Evolutionary conservation across 2,113 vertebrate species (phyloP).

Genomic region (Synodontis membranacea): DNA sequence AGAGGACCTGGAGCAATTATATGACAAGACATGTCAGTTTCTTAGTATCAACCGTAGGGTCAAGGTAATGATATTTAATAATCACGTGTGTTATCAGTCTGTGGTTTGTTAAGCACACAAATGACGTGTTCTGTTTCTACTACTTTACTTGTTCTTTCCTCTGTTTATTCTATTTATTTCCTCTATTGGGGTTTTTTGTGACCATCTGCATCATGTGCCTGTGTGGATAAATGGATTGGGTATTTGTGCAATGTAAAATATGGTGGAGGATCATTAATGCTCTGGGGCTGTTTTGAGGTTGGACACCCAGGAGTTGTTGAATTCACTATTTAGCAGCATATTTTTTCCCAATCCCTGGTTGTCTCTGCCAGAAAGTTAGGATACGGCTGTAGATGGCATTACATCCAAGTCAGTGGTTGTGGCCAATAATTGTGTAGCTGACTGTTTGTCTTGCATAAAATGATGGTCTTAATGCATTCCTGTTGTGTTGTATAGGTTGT

Average conservation of each 20-base stretch:
- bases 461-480: too few species aligned
- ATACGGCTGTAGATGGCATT: background rate
- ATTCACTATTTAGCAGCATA: background rate
- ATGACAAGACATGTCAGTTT: constrained; percentile 95
- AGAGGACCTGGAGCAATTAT: constrained; percentile 93
- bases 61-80: constrained; percentile 74
- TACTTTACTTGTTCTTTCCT: background rate
- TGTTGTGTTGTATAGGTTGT: constrained; percentile 78
- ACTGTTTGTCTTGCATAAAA: background rate
- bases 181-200: background rate
- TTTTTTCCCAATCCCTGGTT: background rate
- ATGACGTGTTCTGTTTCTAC: background rate
- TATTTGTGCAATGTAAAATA: background rate
- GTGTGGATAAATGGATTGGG: background rate
- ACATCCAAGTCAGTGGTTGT: background rate
- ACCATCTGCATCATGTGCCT: background rate
- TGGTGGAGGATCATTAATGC: background rate
- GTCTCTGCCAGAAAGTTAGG: background rate
- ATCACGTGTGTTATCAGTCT: background rate
- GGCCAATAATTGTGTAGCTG: background rate
- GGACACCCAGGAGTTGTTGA: background rate
- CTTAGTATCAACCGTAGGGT: constrained; percentile 94
- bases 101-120: background rate
- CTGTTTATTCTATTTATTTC: too few species aligned
- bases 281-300: background rate